A percentile compares a stretch with the other conserved stretches of the same genome.
Evolutionary conservation across 2,113 vertebrate genomes (phyloP).

Genomic region (Notothenia coriiceps): DNA sequence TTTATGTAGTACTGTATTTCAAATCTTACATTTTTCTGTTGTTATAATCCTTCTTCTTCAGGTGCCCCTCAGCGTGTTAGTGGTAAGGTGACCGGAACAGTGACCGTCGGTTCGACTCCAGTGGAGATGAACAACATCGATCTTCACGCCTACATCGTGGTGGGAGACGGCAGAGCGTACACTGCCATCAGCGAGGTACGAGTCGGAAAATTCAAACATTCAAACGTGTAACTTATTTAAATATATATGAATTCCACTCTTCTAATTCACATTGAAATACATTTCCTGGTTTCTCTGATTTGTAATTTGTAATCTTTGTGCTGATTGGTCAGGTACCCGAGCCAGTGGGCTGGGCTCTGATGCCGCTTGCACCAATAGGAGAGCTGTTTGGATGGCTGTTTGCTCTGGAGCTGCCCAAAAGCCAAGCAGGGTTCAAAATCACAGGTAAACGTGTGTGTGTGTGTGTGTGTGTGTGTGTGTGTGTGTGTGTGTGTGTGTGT

Average conservation of each 20-base stretch:
- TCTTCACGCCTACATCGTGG: constrained; percentile 94
- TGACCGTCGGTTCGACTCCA: constrained; percentile 85
- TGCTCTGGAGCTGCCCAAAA: constrained; percentile 91
- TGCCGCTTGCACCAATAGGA: constrained; percentile 90
- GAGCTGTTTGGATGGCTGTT: constrained; percentile 97
- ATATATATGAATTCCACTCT: background rate
- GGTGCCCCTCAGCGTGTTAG: constrained; percentile 94
- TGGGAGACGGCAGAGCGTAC: constrained; percentile 93
- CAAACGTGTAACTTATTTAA: background rate
- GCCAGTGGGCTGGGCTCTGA: constrained; percentile 88
- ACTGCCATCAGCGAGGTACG: constrained; percentile 90
- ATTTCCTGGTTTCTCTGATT: background rate
- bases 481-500: background rate
- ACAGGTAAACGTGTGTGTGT: constrained; percentile 82
- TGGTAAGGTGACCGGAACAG: constrained; percentile 91
- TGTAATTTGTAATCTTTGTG: background rate
- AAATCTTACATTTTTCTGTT: background rate
- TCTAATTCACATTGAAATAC: background rate
- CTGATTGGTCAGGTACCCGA: constrained; percentile 84
- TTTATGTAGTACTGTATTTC: accelerated
- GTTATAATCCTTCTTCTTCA: constrained; percentile 45
- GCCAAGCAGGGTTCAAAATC: constrained; percentile 92
- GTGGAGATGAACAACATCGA: constrained; percentile 86
- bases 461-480: constrained; percentile 41
- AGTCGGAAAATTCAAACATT: background rate